A percentile compares a stretch with the other conserved stretches of the same genome.
phyloP scores from a whole-genome alignment of 2,888 invertebrate genomes.

The Oscheius sp. region DNA sequence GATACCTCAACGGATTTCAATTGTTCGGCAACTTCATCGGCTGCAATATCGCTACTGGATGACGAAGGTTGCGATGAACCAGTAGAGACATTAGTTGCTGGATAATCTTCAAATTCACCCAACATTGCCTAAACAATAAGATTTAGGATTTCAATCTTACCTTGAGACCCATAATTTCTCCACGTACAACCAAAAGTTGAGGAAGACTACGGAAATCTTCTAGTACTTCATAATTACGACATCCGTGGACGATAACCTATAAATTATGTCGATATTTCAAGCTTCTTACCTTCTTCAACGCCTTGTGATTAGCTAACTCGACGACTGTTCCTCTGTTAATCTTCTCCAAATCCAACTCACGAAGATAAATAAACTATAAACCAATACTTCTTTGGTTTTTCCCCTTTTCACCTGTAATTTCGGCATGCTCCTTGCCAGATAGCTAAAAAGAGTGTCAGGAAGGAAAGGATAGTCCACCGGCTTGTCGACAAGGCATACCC shows the following conservation, averaged over 20 bases:
- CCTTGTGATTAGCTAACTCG: constrained; percentile 63
- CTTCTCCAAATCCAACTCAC: constrained; percentile 69
- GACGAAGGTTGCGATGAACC: constrained; percentile 20
- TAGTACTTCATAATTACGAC: constrained; percentile 69
- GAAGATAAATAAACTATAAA: constrained; percentile 69
- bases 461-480: constrained; percentile 70
- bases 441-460: constrained; percentile 68
- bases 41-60: constrained; percentile 4
- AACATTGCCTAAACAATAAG: constrained; percentile 57
- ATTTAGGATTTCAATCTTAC: constrained; percentile 32
- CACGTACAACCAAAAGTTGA: constrained; percentile 69
- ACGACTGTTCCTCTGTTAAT: constrained; percentile 69
- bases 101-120: constrained; percentile 56
- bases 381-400: neutral
- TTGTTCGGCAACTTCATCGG: constrained; percentile 15
- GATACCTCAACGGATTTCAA: constrained; percentile 15
- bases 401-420: constrained; percentile 56
- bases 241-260: constrained; percentile 62
- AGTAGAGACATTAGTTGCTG: constrained; percentile 18
- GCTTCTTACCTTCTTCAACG: constrained; percentile 62
- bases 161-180: constrained; percentile 69
- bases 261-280: neutral
- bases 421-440: constrained; percentile 65
- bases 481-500: constrained; percentile 70
- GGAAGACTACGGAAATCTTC: constrained; percentile 68